Evolutionary conservation across 2,797 vertebrate genomes (phyloP).

Genomic region (Tolypeutes matacus): DNA sequence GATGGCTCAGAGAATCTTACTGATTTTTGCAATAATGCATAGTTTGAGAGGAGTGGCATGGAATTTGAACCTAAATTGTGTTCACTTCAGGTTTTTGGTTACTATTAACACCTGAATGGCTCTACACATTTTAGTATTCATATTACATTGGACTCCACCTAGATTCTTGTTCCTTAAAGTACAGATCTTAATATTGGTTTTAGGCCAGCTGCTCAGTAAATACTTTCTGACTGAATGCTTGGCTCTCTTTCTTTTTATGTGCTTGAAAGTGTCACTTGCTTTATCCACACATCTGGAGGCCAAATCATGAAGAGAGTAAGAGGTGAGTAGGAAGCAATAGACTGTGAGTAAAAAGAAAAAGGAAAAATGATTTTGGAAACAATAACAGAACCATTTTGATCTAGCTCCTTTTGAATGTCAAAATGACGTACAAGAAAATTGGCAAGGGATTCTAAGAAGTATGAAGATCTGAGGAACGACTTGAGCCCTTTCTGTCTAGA

Average conservation of each 20-base stretch:
- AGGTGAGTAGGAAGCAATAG: conserved; percentile 46
- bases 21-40: not conserved
- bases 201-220: not conserved
- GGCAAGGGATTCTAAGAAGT: conserved; percentile 63
- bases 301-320: conserved; percentile 32
- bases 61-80: not conserved
- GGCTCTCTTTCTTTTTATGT: not conserved
- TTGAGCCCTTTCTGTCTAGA: not conserved
- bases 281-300: conserved; percentile 23
- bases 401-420: conserved; percentile 74
- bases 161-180: not conserved
- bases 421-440: conserved; percentile 67
- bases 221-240: not conserved
- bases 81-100: not conserved
- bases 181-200: not conserved
- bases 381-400: conserved; percentile 71
- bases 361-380: conserved; percentile 54
- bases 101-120: not conserved
- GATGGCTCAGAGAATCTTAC: not conserved
- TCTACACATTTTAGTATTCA: not conserved
- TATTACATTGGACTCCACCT: not conserved
- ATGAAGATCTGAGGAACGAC: conserved; percentile 69
- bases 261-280: conserved; percentile 46
- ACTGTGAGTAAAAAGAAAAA: conserved; percentile 61
- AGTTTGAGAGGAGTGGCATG: not conserved